Evolutionary conservation across 2,113 vertebrate genomes (phyloP), one percentile per base, ranked within the genome.

Genomic region (Himantopus leucocephalus): DNA sequence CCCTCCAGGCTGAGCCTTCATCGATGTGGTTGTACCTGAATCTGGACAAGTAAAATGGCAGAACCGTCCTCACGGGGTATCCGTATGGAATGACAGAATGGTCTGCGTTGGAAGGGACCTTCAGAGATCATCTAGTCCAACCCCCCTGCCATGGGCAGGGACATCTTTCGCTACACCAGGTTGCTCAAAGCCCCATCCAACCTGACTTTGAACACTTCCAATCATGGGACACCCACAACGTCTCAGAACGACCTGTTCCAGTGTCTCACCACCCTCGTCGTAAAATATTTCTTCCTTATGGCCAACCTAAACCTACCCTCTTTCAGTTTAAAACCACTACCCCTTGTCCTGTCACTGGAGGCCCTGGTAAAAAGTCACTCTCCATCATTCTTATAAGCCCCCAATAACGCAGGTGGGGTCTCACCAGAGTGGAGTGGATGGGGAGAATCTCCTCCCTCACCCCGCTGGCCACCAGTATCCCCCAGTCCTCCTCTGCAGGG

Each of bases 21-120:
- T 17, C 0, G 0, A 34, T 7, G 9, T 14, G 12, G 26, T 30
- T 59, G 60, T 24, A 47, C 15, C 67, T 48, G 12, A 73, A 74
- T 9, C 12, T 8, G 30, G 18, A 47, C 17, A 23, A 79, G 4
- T 13, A 17, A 55, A 86, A 70, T 9, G 43, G 48, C 68, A 93
- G 41, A 70, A 71, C 64, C 1, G 1, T 48, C 12, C 41, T 50
- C 55, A 30, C 0, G 0, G 0, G 34, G 9, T 26, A 27, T 24
- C 2, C 1, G 17, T 8, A 58, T 0, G 0, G 41, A 80, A 73
- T 10, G 20, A 92, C 0, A 60, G 10, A 82, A 66, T 8, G 5
- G 17, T 55, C 6, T 47, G 41, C 22, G 26, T 18, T 52, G 34
- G 59, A 74, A 88, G 10, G 0, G 9, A 45, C 26, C n/a, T 90